A percentile compares a stretch with the other conserved stretches of the same genome.
Conservation (phyloP, 2,113 vertebrate genomes). For the Mugil cephalus region DNA sequence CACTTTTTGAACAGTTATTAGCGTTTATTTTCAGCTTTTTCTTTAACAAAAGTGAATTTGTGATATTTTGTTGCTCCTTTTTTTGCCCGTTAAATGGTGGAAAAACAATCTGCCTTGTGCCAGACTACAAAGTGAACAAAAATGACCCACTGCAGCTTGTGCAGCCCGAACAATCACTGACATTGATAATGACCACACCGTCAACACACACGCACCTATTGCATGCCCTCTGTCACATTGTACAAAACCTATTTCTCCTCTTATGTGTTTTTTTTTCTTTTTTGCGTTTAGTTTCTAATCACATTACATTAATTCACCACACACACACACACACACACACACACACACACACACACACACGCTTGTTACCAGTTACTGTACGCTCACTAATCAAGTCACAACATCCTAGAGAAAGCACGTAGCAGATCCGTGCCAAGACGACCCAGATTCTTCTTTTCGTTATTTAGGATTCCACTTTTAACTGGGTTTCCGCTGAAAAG, state of each 20-base stretch:
- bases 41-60: background rate
- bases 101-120: constrained; percentile 36
- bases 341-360: constrained; percentile 46
- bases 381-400: constrained; percentile 65
- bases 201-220: constrained; percentile 16
- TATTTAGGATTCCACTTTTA: background rate
- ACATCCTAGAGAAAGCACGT: constrained; percentile 51
- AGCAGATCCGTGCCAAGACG: constrained; percentile 28
- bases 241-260: constrained; percentile 54
- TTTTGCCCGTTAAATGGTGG: background rate
- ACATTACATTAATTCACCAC: constrained; percentile 58
- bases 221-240: constrained; percentile 51
- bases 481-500: constrained; percentile 18
- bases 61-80: background rate
- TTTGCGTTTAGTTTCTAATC: constrained; percentile 41
- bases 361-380: constrained; percentile 56
- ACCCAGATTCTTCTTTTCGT: background rate
- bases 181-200: constrained; percentile 41
- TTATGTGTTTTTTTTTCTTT: constrained; percentile 31
- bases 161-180: constrained; percentile 28
- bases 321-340: constrained; percentile 51
- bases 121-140: constrained; percentile 49
- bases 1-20: background rate
- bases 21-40: background rate
- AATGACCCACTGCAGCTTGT: constrained; percentile 19